Evolutionary conservation across 2,113 vertebrate genomes (phyloP).

Genomic region (Corythoichthys haematopterus): DNA sequence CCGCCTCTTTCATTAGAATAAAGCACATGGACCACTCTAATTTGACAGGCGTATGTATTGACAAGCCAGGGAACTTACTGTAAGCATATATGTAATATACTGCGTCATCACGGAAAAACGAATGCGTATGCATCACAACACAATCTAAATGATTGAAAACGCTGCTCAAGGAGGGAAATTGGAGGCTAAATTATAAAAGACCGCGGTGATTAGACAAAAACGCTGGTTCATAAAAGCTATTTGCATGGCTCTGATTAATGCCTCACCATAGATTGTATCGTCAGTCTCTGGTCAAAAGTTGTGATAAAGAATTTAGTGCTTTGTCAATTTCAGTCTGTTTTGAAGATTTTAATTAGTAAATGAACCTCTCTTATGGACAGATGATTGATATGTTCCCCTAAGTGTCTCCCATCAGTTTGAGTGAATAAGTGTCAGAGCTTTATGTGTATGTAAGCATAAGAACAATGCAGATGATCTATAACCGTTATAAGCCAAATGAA

Average conservation of each 20-base stretch:
- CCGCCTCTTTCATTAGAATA: conserved; percentile 69
- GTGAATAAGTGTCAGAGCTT: conserved; percentile 45
- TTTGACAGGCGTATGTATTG: conserved; percentile 59
- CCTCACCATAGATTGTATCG: conserved; percentile 66
- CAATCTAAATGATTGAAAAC: conserved; percentile 57
- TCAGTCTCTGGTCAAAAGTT: conserved; percentile 68
- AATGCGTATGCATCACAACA: conserved; percentile 18
- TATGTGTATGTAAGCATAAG: conserved; percentile 50
- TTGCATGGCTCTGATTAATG: conserved; percentile 65
- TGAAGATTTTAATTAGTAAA: conserved; percentile 92
- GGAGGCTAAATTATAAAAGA: conserved; percentile 48
- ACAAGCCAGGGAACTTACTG: conserved; percentile 57
- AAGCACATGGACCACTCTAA: conserved; percentile 47
- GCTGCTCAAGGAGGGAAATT: conserved; percentile 45
- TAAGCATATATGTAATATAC: conserved; percentile 60
- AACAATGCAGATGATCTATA: conserved; percentile 60
- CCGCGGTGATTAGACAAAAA: conserved; percentile 41
- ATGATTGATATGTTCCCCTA: conserved; percentile 84
- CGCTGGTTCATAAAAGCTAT: conserved; percentile 44
- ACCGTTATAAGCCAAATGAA: conserved; percentile 55
- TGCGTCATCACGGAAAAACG: conserved; percentile 35
- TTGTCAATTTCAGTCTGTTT: conserved; percentile 79
- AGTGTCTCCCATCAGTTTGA: conserved; percentile 62
- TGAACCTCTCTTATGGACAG: conserved; percentile 80
- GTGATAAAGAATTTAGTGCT: conserved; percentile 81